These are phyloP conservation scores for Poecilus cupreus DNA, from an alignment of 2,888 invertebrate species.

Conservation along the genomic window DNA sequence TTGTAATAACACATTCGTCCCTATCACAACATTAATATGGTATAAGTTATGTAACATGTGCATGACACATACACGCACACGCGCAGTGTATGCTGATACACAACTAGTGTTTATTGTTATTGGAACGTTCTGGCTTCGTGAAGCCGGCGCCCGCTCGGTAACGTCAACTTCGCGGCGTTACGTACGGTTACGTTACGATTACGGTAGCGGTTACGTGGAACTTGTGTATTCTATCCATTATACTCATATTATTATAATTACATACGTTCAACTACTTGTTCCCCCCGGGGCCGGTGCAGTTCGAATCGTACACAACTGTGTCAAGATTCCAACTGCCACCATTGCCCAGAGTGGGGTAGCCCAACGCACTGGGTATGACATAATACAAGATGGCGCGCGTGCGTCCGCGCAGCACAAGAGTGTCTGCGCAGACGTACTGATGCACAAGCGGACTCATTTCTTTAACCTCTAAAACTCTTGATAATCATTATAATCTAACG, in stretches of 20 bases:
- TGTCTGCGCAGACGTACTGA: constrained; percentile 13
- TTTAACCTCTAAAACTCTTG: constrained; percentile 62
- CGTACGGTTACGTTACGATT: constrained; percentile 39
- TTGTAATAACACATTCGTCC: constrained; percentile 67
- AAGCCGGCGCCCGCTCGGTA: neutral
- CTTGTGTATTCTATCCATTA: constrained; percentile 52
- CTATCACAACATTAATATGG: constrained; percentile 69
- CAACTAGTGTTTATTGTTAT: constrained; percentile 58
- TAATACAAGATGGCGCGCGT: constrained; percentile 10
- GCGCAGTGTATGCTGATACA: constrained; percentile 51
- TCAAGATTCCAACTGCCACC: neutral
- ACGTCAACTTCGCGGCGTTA: no score
- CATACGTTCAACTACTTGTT: constrained; percentile 40
- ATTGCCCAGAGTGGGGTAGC: neutral
- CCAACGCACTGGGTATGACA: neutral
- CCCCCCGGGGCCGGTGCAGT: neutral
- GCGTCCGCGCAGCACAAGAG: neutral
- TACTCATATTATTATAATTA: constrained; percentile 10
- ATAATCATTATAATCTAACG: constrained; percentile 64
- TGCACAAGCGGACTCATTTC: constrained; percentile 54
- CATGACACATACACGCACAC: constrained; percentile 62
- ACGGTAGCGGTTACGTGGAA: constrained; percentile 56
- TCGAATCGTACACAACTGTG: neutral
- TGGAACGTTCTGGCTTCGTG: constrained; percentile 31
- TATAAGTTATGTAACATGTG: constrained; percentile 64